Evolutionary conservation across 2,797 vertebrate species (phyloP).

Genomic region (Urocyon cinereoargenteus): DNA sequence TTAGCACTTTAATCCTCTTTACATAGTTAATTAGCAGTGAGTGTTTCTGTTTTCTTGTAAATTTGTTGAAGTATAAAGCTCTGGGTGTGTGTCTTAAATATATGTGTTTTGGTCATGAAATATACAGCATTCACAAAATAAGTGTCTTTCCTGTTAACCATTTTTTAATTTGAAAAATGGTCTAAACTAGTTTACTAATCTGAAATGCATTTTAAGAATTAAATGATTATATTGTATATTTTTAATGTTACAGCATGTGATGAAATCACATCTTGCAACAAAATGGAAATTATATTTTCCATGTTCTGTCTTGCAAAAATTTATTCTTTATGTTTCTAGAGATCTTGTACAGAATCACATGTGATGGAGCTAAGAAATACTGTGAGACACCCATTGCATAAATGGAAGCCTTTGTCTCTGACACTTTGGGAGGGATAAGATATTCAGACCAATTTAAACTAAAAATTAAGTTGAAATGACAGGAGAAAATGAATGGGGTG

Average conservation of each 20-base stretch:
- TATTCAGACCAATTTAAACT: not conserved
- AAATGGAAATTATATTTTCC: not conserved
- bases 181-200: not conserved
- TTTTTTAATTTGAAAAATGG: not conserved
- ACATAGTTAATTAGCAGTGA: conserved; percentile 49
- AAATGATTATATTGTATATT: not conserved
- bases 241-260: not conserved
- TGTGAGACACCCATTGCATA: not conserved
- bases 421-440: not conserved
- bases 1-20: conserved; percentile 65
- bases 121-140: not conserved
- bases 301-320: not conserved
- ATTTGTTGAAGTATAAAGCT: not conserved
- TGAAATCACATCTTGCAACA: not conserved
- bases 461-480: not conserved
- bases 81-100: not conserved
- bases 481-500: not conserved
- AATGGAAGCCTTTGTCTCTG: not conserved
- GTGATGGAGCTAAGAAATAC: not conserved
- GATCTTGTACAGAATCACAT: not conserved
- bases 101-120: not conserved
- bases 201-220: not conserved
- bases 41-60: not conserved
- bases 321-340: not conserved
- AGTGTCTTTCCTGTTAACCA: not conserved